phyloP scores from a whole-genome alignment of 2,888 invertebrate species.

The Hyposoter dolosus region DNA sequence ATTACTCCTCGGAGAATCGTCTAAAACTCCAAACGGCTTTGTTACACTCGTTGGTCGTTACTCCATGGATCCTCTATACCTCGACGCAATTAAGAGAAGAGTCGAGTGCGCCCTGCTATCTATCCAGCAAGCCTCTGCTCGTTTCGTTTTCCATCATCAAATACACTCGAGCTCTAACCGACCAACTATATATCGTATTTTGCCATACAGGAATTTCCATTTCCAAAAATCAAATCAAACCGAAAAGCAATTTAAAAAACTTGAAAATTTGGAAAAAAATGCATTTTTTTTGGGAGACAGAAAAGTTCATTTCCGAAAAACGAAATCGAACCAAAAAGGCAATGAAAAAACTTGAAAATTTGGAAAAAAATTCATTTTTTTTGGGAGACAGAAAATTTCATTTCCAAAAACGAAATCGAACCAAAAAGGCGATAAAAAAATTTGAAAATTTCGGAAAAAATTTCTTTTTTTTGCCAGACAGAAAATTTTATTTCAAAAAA shows the following conservation, averaged over 20 bases:
- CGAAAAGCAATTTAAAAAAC: background rate
- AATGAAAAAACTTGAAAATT: background rate
- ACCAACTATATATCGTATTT: constrained; percentile 15
- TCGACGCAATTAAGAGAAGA: constrained; percentile 71
- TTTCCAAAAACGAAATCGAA: background rate
- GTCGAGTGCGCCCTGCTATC: constrained; percentile 64
- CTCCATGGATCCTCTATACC: constrained; percentile 64
- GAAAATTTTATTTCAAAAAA: background rate
- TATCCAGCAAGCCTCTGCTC: constrained; percentile 31
- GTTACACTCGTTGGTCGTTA: constrained; percentile 66
- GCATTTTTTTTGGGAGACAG: background rate
- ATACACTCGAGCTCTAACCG: constrained; percentile 22
- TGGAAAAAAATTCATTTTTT: background rate
- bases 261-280: background rate
- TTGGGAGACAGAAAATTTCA: background rate
- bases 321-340: background rate
- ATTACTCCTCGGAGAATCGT: constrained; percentile 60
- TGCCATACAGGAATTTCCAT: background rate
- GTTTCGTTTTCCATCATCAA: constrained; percentile 32
- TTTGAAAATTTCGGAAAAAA: background rate
- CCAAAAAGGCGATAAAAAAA: background rate
- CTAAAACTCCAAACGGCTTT: constrained; percentile 57
- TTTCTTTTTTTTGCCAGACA: background rate
- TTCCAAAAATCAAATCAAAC: background rate
- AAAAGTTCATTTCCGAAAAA: background rate